These are phyloP conservation scores for Poeciliopsis prolifica DNA, from an alignment of 2,113 vertebrate species.

Conservation along the genomic window DNA sequence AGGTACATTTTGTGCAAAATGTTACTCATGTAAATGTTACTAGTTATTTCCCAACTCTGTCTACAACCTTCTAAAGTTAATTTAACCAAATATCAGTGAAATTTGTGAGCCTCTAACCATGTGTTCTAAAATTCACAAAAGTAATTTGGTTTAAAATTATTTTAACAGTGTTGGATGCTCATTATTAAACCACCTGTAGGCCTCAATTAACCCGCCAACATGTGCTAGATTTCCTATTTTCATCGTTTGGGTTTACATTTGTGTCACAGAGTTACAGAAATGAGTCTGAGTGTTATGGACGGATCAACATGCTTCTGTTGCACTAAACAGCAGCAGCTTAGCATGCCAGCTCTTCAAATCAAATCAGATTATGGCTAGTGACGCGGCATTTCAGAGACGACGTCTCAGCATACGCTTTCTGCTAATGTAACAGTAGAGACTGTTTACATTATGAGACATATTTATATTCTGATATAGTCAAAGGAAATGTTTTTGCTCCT, in stretches of 20 bases:
- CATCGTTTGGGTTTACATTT: background rate
- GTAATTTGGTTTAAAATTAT: too few species aligned
- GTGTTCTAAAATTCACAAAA: too few species aligned
- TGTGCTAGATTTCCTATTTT: background rate
- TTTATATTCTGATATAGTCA: background rate
- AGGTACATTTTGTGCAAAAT: too few species aligned
- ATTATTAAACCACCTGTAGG: background rate
- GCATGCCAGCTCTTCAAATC: conserved; percentile 29
- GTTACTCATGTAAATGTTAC: too few species aligned
- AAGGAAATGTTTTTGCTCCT: background rate
- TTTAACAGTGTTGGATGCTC: background rate
- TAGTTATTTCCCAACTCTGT: background rate
- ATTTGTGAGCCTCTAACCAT: background rate
- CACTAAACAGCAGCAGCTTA: conserved; percentile 19
- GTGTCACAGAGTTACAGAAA: background rate
- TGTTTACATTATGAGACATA: background rate
- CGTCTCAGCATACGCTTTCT: conserved; percentile 18
- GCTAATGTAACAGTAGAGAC: conserved; percentile 16
- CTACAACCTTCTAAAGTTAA: background rate
- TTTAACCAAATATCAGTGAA: background rate
- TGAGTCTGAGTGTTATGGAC: background rate
- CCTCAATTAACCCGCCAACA: background rate
- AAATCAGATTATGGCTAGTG: conserved; percentile 38
- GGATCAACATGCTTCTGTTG: background rate
- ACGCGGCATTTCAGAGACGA: background rate